These are phyloP conservation scores for Pachliopta kotzebuea DNA, from an alignment of 2,888 invertebrate genomes.

Conservation along the genomic window DNA sequence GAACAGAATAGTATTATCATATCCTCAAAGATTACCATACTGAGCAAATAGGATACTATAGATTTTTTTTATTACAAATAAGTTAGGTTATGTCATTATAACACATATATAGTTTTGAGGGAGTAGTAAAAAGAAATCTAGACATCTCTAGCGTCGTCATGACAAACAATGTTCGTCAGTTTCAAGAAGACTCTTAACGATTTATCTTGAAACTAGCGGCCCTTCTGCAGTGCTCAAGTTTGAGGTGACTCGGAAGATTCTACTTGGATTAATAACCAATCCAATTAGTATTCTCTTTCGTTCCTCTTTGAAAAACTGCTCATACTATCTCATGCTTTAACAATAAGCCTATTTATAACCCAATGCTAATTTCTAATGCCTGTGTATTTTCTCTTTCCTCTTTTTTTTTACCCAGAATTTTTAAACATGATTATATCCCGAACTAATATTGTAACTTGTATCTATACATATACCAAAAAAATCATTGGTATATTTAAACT, in stretches of 20 bases:
- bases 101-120: not conserved
- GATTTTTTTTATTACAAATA: not conserved
- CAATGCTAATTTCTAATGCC: no score
- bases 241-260: constrained; percentile 18
- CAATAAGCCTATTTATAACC: not conserved
- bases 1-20: no score
- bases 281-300: constrained; percentile 25
- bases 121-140: not conserved
- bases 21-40: no score
- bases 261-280: constrained; percentile 27
- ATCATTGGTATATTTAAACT: no score
- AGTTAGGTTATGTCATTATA: not conserved
- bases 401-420: no score
- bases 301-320: not conserved
- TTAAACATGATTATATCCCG: no score
- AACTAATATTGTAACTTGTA: no score
- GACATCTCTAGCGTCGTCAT: constrained; percentile 6
- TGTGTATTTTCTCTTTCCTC: no score
- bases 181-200: constrained; percentile 17
- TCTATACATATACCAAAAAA: no score
- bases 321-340: not conserved
- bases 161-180: constrained; percentile 22
- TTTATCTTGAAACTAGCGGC: constrained; percentile 22
- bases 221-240: constrained; percentile 12
- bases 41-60: no score